Evolutionary conservation across 2,888 invertebrate species (phyloP).

Genomic region (Ennomos fuscantarius): DNA sequence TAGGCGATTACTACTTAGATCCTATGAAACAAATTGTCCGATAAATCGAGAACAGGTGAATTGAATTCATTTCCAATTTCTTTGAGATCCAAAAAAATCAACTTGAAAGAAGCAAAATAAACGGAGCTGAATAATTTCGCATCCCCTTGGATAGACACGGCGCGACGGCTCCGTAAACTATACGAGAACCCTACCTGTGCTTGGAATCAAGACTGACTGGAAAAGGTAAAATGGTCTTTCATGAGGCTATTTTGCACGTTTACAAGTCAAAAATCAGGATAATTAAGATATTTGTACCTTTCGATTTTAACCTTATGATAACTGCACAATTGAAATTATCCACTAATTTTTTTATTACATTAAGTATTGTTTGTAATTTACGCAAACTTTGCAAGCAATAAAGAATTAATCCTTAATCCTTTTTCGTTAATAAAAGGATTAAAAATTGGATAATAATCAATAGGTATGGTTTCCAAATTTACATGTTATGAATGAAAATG

Average conservation of each 20-base stretch:
- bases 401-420: no score
- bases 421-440: no score
- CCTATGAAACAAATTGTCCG: slow-evolving; percentile 29
- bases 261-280: no score
- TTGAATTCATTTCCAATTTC: slow-evolving; percentile 34
- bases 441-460: no score
- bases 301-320: background rate
- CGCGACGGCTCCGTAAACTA: slow-evolving; percentile 58
- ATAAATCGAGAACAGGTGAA: slow-evolving; percentile 31
- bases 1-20: no score
- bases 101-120: slow-evolving; percentile 58
- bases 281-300: no score
- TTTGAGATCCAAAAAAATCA: slow-evolving; percentile 36
- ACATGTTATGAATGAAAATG: no score
- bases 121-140: slow-evolving; percentile 68
- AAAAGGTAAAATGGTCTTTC: slow-evolving; percentile 35
- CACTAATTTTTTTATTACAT: no score
- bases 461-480: no score
- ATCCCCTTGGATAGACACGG: slow-evolving; percentile 63
- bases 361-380: no score
- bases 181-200: slow-evolving; percentile 58
- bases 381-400: no score
- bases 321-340: background rate
- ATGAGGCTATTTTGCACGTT: background rate
- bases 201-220: slow-evolving; percentile 43